phyloP scores from a whole-genome alignment of 2,888 invertebrate species.

The Aphidoletes aphidimyza region DNA sequence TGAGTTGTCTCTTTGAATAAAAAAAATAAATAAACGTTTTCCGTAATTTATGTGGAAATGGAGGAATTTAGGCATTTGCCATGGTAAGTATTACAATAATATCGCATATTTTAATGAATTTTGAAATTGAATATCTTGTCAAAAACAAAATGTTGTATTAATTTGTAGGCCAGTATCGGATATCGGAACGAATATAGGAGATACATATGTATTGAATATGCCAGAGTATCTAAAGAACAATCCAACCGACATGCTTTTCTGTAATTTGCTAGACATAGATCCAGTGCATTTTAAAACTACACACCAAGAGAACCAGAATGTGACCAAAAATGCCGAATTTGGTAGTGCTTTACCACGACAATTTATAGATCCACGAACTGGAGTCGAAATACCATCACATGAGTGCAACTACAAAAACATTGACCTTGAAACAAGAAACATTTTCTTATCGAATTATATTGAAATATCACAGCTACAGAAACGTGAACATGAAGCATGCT shows the following conservation, averaged over 20 bases:
- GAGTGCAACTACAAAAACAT: background rate
- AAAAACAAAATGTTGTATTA: no score
- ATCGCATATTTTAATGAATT: no score
- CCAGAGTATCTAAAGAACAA: background rate
- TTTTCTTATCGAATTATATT: background rate
- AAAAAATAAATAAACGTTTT: no score
- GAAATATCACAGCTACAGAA: background rate
- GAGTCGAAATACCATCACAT: background rate
- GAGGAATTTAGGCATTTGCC: no score
- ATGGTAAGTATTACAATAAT: no score
- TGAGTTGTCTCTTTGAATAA: no score
- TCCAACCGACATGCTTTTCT: background rate
- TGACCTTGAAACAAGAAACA: background rate
- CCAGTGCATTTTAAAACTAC: background rate
- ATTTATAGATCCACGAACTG: conserved; percentile 41
- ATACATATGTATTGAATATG: conserved; percentile 11
- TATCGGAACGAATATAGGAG: background rate
- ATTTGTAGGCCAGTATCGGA: background rate
- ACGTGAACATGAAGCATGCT: background rate
- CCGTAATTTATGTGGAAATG: no score
- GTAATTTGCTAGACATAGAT: background rate
- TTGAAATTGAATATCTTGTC: no score
- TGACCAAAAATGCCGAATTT: background rate
- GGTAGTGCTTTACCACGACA: background rate
- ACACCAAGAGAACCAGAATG: background rate